Evolutionary conservation across 53 echinoderm and acorn worm species (phyloP), one percentile per base, ranked within the genome.

Genomic region (Holothuria scabra): DNA sequence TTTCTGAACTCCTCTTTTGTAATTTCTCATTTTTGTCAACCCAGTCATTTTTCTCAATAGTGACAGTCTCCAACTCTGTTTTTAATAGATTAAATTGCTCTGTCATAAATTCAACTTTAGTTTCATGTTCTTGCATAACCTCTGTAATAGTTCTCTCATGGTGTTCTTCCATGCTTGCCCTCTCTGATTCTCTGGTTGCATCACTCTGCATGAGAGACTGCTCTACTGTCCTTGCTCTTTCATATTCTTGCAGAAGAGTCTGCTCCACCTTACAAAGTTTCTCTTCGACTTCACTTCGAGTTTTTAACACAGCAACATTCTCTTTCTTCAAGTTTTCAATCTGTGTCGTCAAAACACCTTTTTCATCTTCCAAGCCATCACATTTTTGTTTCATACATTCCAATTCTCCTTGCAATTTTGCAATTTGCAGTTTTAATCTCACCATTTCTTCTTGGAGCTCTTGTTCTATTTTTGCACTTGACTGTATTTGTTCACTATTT

Each of bases 31-130:
- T 56, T 64, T 88, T 65, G 26, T 84, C 81, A 34, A 80, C 56
- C 57, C 80, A 78, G 48, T 83, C 83, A 16, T 87, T 64, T 67
- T 67, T 59, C 48, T 90, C 91, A n/a, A 78, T 46, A 41, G 86
- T 89, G 0, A 91, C 89, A 79, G 87, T 87, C 59, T 89, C 91
- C 83, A 92, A 72, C 44, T 94, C 92, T 21, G 90, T 92, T 67
- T 97, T 90, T 23, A 92, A 46, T 55, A 88, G 82, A 66, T 92
- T 88, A 66, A 97, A 97, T 84, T 97, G 97, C 37, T 97, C 91
- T 8, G 92, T 92, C 79, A 97, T 85, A 57, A 97, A 97, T 71
- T 92, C 93, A 22, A 97, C 92, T 69, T 92, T 97, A 49, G 94
- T 92, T 65, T 88, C 94, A 59, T 97, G 93, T 64, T 97, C 94